These are phyloP conservation scores for Pseudomyrmex flavicornis DNA, from an alignment of 1,140 invertebrate genomes.

Conservation along the genomic window DNA sequence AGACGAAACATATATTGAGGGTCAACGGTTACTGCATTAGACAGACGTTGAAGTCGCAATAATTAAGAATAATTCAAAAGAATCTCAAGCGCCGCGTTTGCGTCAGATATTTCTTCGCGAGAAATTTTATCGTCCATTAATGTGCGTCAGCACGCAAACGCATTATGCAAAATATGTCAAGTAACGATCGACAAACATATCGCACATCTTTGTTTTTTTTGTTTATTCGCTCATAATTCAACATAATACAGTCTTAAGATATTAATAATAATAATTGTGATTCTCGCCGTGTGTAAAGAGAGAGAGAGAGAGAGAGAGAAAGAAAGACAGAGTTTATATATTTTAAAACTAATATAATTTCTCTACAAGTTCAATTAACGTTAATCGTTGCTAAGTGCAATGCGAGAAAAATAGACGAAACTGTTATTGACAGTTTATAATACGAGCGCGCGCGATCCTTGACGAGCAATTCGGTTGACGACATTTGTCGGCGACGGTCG, in stretches of 20 bases:
- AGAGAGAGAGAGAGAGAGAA: too few relatives aligned
- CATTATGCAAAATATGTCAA: slow-evolving; percentile 16
- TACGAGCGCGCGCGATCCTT: slow-evolving; percentile 16
- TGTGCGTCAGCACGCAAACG: not conserved
- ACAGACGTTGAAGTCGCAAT: slow-evolving; percentile 47
- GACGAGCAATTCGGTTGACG: slow-evolving; percentile 40
- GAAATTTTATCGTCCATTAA: slow-evolving; percentile 12
- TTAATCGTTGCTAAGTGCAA: too few relatives aligned
- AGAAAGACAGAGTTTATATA: not conserved
- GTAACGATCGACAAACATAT: not conserved
- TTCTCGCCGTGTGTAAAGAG: too few relatives aligned
- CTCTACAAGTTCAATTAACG: too few relatives aligned
- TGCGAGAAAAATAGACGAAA: slow-evolving; percentile 11
- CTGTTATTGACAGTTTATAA: not conserved
- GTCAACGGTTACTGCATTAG: slow-evolving; percentile 55
- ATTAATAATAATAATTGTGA: not conserved
- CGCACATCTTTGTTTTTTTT: not conserved
- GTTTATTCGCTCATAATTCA: not conserved
- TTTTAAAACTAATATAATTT: not conserved
- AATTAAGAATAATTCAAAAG: slow-evolving; percentile 49
- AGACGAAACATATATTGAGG: slow-evolving; percentile 70
- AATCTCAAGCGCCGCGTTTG: not conserved
- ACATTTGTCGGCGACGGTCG: slow-evolving; percentile 16
- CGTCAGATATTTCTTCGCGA: slow-evolving; percentile 20
- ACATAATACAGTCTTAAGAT: not conserved